A percentile compares a stretch with the other conserved stretches of the same genome.
phyloP scores from a whole-genome alignment of 2,113 vertebrate genomes.

The Sakesphorus luctuosus region DNA sequence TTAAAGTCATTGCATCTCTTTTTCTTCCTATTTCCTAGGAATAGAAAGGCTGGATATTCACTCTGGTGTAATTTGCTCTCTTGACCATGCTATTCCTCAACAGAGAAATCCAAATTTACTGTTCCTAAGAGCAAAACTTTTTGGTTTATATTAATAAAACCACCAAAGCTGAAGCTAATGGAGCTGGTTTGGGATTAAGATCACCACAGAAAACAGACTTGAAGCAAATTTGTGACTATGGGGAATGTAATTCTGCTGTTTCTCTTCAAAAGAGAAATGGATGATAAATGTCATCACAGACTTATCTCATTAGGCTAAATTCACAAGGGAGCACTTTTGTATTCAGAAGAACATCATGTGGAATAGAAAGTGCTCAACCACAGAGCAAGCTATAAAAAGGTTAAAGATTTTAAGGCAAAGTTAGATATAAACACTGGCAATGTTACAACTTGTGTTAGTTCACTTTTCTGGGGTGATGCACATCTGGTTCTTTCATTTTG shows the following conservation, averaged over 20 bases:
- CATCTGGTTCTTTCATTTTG: conserved; percentile 12
- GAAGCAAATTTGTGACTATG: neutral
- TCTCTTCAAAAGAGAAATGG: neutral
- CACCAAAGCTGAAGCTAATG: too few species aligned
- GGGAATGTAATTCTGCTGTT: neutral
- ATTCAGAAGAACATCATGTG: neutral
- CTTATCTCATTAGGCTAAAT: neutral
- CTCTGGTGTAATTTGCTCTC: neutral
- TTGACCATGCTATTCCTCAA: neutral
- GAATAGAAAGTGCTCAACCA: neutral
- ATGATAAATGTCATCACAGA: neutral
- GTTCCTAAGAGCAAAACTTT: neutral
- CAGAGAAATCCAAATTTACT: neutral
- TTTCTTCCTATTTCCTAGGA: neutral
- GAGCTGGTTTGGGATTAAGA: neutral
- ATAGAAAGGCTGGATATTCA: neutral
- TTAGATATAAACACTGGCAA: neutral
- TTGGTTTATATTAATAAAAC: neutral
- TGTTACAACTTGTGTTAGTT: neutral
- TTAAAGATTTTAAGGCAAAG: neutral
- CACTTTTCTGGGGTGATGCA: too few species aligned
- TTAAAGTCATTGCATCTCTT: neutral
- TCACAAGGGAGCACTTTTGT: neutral
- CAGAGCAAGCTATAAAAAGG: neutral
- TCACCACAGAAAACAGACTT: accelerated